A percentile compares a stretch with the other conserved stretches of the same genome.
phyloP scores from a whole-genome alignment of 1,140 invertebrate species.

The Monomorium pharaonis region DNA sequence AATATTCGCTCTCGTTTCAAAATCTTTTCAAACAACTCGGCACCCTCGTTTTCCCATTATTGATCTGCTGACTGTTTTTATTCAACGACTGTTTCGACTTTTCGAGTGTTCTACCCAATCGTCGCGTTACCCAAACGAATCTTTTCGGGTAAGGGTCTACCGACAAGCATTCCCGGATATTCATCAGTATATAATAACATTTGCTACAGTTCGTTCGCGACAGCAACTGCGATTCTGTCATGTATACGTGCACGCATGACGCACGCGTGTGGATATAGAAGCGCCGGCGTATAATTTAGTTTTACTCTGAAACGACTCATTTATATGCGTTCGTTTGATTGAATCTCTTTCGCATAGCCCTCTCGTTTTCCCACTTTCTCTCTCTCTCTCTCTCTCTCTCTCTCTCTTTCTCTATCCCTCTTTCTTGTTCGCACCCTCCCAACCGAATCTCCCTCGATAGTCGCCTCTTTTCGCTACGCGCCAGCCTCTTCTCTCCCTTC shows the following conservation, averaged over 20 bases:
- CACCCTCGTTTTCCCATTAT: background rate
- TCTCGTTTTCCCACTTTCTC: slow-evolving; percentile 34
- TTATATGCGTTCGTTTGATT: slow-evolving; percentile 83
- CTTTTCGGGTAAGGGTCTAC: slow-evolving; percentile 59
- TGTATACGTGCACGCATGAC: slow-evolving; percentile 25
- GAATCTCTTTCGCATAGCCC: slow-evolving; percentile 75
- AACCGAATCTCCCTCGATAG: slow-evolving; percentile 30
- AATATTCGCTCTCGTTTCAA: background rate
- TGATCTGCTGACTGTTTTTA: slow-evolving; percentile 2
- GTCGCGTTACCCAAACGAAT: slow-evolving; percentile 70
- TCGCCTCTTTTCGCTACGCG: slow-evolving; percentile 58
- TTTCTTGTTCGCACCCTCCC: slow-evolving; percentile 50
- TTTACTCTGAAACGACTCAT: slow-evolving; percentile 82
- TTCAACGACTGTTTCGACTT: slow-evolving; percentile 12
- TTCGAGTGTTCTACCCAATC: slow-evolving; percentile 43
- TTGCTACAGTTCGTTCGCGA: slow-evolving; percentile 30
- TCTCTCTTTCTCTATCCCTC: slow-evolving; percentile 31
- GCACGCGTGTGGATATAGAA: slow-evolving; percentile 69
- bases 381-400: background rate
- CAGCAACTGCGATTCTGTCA: slow-evolving; percentile 60
- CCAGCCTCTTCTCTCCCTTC: slow-evolving; percentile 54
- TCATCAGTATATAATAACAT: slow-evolving; percentile 54
- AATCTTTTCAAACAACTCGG: background rate
- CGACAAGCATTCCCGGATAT: slow-evolving; percentile 60
- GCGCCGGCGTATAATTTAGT: slow-evolving; percentile 79